These are phyloP conservation scores for Jaculus jaculus DNA, from an alignment of 2,113 vertebrate species.

Conservation along the genomic window DNA sequence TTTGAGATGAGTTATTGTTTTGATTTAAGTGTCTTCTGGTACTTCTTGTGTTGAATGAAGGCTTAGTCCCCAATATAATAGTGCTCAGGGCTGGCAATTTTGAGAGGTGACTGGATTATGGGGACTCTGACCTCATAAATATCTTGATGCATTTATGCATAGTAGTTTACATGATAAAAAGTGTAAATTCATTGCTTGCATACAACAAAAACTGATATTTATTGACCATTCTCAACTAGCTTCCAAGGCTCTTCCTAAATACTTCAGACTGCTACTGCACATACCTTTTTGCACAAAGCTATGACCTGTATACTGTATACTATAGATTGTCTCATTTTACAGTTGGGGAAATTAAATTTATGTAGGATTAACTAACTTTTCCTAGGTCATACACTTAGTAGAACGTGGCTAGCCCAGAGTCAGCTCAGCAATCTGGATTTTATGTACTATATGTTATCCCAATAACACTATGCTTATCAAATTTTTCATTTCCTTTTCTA, in stretches of 20 bases:
- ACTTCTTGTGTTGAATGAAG: neutral
- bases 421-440: neutral
- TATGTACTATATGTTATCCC: neutral
- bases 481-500: conserved; percentile 24
- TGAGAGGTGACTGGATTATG: neutral
- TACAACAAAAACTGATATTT: conserved; percentile 25
- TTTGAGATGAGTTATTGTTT: neutral
- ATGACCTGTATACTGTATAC: neutral
- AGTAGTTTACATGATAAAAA: neutral
- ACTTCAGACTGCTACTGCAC: neutral
- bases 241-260: neutral
- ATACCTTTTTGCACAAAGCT: neutral
- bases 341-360: neutral
- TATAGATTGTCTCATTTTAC: neutral
- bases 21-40: neutral
- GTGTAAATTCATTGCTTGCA: neutral
- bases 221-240: neutral
- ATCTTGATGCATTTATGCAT: neutral
- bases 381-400: neutral
- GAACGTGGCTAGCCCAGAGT: neutral
- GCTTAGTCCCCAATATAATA: neutral
- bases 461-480: neutral
- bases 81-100: neutral
- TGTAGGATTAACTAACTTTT: neutral
- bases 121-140: neutral